Evolutionary conservation across 2,113 vertebrate species (phyloP).

Genomic region (Bucco capensis): DNA sequence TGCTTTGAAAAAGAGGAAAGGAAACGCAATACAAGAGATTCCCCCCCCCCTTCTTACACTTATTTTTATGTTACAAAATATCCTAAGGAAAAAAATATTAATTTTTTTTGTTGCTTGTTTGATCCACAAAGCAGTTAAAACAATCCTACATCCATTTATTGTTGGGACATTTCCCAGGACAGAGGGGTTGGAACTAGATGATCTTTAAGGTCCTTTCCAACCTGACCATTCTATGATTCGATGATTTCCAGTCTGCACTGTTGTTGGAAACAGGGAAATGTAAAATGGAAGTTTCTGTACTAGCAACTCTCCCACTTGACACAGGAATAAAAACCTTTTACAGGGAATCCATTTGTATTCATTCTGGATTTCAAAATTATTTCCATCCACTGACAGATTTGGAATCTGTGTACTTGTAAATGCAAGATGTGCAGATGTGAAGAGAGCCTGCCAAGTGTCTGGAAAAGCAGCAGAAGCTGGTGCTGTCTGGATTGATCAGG

Average conservation of each 20-base stretch:
- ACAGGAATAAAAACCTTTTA: conserved; percentile 49
- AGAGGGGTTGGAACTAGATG: no score
- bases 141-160: neutral
- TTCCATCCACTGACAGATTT: conserved; percentile 53
- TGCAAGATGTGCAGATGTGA: conserved; percentile 42
- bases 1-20: neutral
- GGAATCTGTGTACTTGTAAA: conserved; percentile 53
- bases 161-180: neutral
- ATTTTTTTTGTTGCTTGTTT: neutral
- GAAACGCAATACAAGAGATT: neutral
- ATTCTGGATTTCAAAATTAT: conserved; percentile 56
- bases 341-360: conserved; percentile 46
- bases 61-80: neutral
- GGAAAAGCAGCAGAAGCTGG: conserved; percentile 31
- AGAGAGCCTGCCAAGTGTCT: conserved; percentile 28
- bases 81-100: neutral
- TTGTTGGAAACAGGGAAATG: neutral
- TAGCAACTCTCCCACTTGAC: neutral
- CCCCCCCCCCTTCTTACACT: rapidly evolving
- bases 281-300: conserved; percentile 57
- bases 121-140: neutral
- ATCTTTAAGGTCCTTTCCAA: no score
- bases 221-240: no score
- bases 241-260: conserved; percentile 21
- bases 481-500: conserved; percentile 43